Conservation (phyloP, 2,888 invertebrate species). For the Lottia gigantea region DNA sequence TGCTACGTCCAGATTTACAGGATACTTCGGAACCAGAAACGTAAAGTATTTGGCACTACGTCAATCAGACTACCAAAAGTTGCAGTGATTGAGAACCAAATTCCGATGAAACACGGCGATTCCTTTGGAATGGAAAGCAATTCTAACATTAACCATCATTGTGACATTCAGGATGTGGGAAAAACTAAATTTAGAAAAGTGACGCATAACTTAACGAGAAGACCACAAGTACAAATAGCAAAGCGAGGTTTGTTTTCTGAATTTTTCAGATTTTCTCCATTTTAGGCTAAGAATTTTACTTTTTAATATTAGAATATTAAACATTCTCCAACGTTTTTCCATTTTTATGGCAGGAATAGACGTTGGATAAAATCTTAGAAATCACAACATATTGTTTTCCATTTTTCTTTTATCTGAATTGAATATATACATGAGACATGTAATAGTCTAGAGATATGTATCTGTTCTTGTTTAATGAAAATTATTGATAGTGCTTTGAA, state of each 20-base stretch:
- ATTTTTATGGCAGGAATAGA: too few relatives aligned
- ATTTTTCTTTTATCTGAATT: too few relatives aligned
- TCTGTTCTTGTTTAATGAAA: too few relatives aligned
- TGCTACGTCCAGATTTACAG: slow-evolving; percentile 15
- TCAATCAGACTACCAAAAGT: background rate
- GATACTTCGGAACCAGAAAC: slow-evolving; percentile 10
- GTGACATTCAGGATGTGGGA: background rate
- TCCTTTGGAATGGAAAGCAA: background rate
- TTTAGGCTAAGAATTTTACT: too few relatives aligned
- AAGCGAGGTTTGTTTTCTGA: background rate
- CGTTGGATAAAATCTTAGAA: too few relatives aligned
- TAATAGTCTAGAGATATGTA: too few relatives aligned
- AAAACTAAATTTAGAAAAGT: background rate
- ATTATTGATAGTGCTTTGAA: too few relatives aligned
- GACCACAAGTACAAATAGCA: slow-evolving; percentile 2
- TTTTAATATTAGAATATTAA: too few relatives aligned
- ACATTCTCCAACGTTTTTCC: too few relatives aligned
- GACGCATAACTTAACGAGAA: background rate
- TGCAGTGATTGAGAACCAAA: background rate
- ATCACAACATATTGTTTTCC: too few relatives aligned
- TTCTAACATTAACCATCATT: background rate
- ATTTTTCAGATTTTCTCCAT: too few relatives aligned
- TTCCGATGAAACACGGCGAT: background rate
- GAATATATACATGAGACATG: too few relatives aligned
- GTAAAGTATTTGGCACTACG: slow-evolving; percentile 3